A percentile compares a stretch with the other conserved stretches of the same genome.
Conservation (phyloP, 64 coral and sea anemone genomes). For the Stylophora pistillata region DNA sequence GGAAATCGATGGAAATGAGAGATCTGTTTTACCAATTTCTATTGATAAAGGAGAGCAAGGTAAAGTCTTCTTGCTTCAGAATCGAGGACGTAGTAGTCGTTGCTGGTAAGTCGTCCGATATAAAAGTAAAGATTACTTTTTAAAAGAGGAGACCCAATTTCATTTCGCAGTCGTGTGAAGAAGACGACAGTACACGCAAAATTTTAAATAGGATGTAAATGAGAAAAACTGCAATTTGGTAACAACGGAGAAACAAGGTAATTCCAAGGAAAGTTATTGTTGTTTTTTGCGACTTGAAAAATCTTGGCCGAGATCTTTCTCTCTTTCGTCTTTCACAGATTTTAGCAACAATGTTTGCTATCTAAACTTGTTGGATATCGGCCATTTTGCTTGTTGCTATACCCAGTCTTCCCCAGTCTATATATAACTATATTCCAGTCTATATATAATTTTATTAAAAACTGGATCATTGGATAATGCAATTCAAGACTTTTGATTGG, state of each 20-base stretch:
- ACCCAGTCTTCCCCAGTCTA: background rate
- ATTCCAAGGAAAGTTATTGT: background rate
- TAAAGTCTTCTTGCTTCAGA: no score
- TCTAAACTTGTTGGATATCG: background rate
- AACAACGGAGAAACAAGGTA: background rate
- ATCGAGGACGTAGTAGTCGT: background rate
- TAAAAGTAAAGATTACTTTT: background rate
- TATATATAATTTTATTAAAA: no score
- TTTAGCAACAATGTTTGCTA: background rate
- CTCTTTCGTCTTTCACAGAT: background rate
- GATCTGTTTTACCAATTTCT: no score
- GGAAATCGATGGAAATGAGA: no score
- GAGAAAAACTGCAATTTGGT: no score
- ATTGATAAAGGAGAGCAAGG: no score
- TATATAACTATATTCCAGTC: no score
- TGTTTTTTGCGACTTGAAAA: background rate
- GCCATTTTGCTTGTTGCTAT: constrained; percentile 5
- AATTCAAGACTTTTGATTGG: no score
- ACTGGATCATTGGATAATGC: no score
- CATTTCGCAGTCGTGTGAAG: no score
- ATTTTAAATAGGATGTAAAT: no score
- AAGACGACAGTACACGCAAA: no score
- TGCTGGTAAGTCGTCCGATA: background rate
- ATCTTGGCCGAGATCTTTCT: background rate
- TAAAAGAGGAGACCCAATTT: background rate